A percentile compares a stretch with the other conserved stretches of the same genome.
Conservation (phyloP, 1,140 invertebrate genomes). For the Plutomurus gul region DNA sequence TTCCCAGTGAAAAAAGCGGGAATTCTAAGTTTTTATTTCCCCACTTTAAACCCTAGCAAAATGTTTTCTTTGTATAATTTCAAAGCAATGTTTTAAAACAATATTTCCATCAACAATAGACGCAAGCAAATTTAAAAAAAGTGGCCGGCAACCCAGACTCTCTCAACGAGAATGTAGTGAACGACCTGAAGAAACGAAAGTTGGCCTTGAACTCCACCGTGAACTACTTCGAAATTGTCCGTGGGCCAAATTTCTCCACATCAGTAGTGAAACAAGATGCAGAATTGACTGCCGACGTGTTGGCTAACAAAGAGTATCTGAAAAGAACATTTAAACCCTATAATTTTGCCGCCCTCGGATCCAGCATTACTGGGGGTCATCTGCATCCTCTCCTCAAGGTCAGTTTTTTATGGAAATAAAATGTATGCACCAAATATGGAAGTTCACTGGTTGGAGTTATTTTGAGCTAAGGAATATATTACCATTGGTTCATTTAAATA, state of each 20-base stretch:
- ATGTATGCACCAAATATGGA: no score
- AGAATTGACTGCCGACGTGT: constrained; percentile 93
- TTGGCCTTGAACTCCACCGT: constrained; percentile 80
- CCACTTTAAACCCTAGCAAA: no score
- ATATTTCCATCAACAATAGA: background rate
- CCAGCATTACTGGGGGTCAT: constrained; percentile 75
- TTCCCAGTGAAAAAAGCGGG: no score
- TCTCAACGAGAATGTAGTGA: constrained; percentile 1
- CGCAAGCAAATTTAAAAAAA: constrained; percentile 47
- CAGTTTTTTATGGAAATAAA: background rate
- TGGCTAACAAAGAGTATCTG: constrained; percentile 85
- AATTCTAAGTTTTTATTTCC: no score
- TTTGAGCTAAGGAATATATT: no score
- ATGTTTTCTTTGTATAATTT: no score
- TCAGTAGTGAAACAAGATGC: constrained; percentile 87
- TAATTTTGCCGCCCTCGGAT: constrained; percentile 93
- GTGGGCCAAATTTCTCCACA: constrained; percentile 81
- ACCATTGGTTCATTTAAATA: no score
- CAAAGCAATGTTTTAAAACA: no score
- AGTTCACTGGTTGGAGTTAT: no score
- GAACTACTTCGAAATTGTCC: constrained; percentile 69
- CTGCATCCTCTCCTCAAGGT: constrained; percentile 92
- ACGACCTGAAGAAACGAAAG: constrained; percentile 94
- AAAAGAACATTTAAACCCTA: constrained; percentile 91
- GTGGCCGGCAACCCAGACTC: constrained; percentile 58